phyloP scores from a whole-genome alignment of 1,140 invertebrate species.

The Charaxes varanes region DNA sequence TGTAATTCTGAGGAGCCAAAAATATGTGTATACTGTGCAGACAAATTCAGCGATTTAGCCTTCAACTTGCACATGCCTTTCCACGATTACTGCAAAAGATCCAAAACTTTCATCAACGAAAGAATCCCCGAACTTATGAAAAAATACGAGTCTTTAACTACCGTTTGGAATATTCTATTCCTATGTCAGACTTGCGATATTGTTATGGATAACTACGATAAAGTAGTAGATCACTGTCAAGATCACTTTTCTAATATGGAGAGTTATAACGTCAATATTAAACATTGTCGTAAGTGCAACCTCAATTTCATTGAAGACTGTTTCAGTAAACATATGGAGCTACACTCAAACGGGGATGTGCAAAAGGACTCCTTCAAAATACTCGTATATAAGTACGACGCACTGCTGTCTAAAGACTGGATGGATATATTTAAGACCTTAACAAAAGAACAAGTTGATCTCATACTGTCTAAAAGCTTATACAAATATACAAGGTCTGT shows the following conservation, averaged over 20 bases:
- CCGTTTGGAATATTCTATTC: slow-evolving; percentile 26
- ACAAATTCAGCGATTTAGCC: slow-evolving; percentile 23
- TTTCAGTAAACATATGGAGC: slow-evolving; percentile 16
- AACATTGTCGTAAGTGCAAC: slow-evolving; percentile 13
- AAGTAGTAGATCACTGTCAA: slow-evolving; percentile 25
- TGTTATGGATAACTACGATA: slow-evolving; percentile 19
- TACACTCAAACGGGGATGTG: slow-evolving; percentile 14
- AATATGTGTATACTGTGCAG: slow-evolving; percentile 14
- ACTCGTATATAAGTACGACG: slow-evolving; percentile 20
- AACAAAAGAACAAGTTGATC: slow-evolving; percentile 14
- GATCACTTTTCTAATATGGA: slow-evolving; percentile 26
- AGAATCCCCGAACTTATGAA: slow-evolving; percentile 20
- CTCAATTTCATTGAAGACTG: slow-evolving; percentile 13
- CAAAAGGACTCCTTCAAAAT: slow-evolving; percentile 21
- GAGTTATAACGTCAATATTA: slow-evolving; percentile 16
- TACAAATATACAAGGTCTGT: slow-evolving; percentile 21
- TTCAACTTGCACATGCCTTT: slow-evolving; percentile 26
- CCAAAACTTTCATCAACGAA: not conserved
- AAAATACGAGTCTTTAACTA: slow-evolving; percentile 20
- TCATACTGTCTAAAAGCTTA: slow-evolving; percentile 26
- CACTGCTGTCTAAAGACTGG: slow-evolving; percentile 19
- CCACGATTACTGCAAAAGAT: slow-evolving; percentile 18
- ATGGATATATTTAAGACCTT: slow-evolving; percentile 19
- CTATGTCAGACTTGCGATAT: slow-evolving; percentile 21
- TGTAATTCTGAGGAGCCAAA: slow-evolving; percentile 16